These are phyloP conservation scores for Gonatopus flavifemur DNA, from an alignment of 1,140 invertebrate genomes.

Conservation along the genomic window DNA sequence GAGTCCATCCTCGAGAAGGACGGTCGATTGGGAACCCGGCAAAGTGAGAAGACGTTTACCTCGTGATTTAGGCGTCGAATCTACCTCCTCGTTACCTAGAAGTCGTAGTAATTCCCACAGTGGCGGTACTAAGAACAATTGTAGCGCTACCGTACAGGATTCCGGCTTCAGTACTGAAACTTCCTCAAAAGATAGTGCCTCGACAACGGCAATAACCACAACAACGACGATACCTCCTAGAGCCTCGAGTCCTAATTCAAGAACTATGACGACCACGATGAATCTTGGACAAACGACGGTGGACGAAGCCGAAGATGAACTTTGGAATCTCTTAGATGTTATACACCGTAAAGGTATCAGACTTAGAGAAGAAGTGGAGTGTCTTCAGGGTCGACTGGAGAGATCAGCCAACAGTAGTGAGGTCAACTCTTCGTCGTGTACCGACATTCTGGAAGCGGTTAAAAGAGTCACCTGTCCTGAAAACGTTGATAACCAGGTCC, in stretches of 20 bases:
- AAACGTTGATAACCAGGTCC: slow-evolving; percentile 17
- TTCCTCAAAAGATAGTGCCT: slow-evolving; percentile 75
- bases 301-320: slow-evolving; percentile 73
- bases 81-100: slow-evolving; percentile 60
- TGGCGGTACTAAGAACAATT: slow-evolving; percentile 62
- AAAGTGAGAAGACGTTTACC: slow-evolving; percentile 71
- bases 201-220: slow-evolving; percentile 48
- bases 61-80: slow-evolving; percentile 38
- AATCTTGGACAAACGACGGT: slow-evolving; percentile 35
- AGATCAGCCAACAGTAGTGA: slow-evolving; percentile 53
- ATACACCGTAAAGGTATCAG: slow-evolving; percentile 78
- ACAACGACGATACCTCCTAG: slow-evolving; percentile 34
- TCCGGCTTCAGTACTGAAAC: slow-evolving; percentile 84
- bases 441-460: slow-evolving; percentile 52
- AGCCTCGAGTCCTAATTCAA: slow-evolving; percentile 55
- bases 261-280: too few species aligned
- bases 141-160: slow-evolving; percentile 72
- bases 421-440: slow-evolving; percentile 47
- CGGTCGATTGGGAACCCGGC: slow-evolving; percentile 74
- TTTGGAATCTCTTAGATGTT: slow-evolving; percentile 82
- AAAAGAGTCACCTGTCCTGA: slow-evolving; percentile 34
- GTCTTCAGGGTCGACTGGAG: slow-evolving; percentile 56
- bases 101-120: slow-evolving; percentile 69
- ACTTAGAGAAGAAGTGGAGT: slow-evolving; percentile 74
- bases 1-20: slow-evolving; percentile 47